Evolutionary conservation across 2,888 invertebrate genomes (phyloP).

Genomic region (Graphium colonna): DNA sequence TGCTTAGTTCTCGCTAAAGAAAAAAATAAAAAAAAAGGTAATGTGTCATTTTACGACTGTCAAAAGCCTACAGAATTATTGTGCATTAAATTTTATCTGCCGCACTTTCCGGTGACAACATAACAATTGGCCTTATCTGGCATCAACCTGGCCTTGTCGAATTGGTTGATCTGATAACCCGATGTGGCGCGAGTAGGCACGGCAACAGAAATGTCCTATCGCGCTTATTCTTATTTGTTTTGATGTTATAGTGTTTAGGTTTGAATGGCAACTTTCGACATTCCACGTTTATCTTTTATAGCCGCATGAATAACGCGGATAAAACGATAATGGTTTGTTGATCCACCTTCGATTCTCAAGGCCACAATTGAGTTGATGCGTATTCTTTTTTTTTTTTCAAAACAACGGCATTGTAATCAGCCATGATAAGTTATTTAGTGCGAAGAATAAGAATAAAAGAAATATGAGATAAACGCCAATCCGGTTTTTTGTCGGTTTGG

Average conservation of each 20-base stretch:
- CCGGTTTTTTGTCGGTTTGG: no score
- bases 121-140: conserved; percentile 17
- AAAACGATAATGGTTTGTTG: no score
- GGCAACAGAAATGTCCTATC: conserved; percentile 11
- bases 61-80: neutral
- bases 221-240: conserved; percentile 8
- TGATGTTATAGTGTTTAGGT: conserved; percentile 1
- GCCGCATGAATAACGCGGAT: neutral
- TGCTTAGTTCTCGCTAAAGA: no score
- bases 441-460: no score
- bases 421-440: no score
- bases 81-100: neutral
- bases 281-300: neutral
- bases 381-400: no score
- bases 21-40: no score
- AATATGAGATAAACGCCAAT: no score
- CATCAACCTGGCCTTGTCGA: conserved; percentile 18
- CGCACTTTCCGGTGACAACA: neutral
- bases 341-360: no score
- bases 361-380: no score
- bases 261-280: neutral
- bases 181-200: conserved; percentile 11
- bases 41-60: neutral
- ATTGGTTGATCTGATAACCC: neutral
- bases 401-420: no score